Evolutionary conservation across 2,113 vertebrate species (phyloP).

Genomic region (Gadus chalcogrammus): DNA sequence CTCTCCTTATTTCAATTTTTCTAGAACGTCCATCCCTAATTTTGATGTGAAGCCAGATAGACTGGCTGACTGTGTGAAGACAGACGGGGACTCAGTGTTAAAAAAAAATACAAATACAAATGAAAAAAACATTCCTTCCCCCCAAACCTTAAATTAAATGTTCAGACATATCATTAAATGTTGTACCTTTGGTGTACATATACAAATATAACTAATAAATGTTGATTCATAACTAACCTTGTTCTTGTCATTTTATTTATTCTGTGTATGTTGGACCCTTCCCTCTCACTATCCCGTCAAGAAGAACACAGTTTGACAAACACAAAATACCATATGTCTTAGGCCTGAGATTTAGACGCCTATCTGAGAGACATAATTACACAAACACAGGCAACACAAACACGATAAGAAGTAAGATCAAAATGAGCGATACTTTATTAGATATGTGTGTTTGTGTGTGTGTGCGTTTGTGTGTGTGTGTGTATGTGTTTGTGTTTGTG

Average conservation of each 20-base stretch:
- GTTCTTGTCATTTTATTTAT: slow-evolving; percentile 21
- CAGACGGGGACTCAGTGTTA: slow-evolving; percentile 29
- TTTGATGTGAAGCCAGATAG: slow-evolving; percentile 58
- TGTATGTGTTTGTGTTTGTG: no score
- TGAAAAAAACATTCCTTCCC: slow-evolving; percentile 65
- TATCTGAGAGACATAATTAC: no score
- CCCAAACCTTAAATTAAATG: slow-evolving; percentile 68
- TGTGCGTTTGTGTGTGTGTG: no score
- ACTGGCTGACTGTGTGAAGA: background rate
- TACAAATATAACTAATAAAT: slow-evolving; percentile 95
- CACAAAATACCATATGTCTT: no score
- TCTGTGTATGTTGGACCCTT: background rate
- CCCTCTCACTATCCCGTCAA: background rate
- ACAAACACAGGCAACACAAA: no score
- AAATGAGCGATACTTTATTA: no score
- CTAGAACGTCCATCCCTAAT: slow-evolving; percentile 70
- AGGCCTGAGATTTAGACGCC: no score
- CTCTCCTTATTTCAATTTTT: slow-evolving; percentile 44
- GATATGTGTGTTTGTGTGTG: no score
- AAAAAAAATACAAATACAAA: slow-evolving; percentile 52
- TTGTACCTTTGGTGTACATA: slow-evolving; percentile 95
- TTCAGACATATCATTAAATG: slow-evolving; percentile 88
- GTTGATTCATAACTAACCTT: slow-evolving; percentile 85
- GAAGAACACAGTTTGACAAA: no score
- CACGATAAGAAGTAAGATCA: no score